Evolutionary conservation across 2,113 vertebrate genomes (phyloP).

Genomic region (Macrotus californicus): DNA sequence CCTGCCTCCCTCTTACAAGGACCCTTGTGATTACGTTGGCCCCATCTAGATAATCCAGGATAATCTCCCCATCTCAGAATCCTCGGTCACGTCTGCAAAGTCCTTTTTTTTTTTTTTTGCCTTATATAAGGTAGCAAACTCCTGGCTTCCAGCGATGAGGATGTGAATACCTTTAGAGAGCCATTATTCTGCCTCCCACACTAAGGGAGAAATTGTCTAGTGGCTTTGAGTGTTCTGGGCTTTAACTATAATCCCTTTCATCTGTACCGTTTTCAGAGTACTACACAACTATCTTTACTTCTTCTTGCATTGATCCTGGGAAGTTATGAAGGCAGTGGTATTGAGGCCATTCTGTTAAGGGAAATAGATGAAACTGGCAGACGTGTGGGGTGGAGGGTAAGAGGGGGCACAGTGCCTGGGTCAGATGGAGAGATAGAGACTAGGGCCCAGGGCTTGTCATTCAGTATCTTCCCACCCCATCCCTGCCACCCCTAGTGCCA

Average conservation of each 20-base stretch:
- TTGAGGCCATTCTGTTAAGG: not conserved
- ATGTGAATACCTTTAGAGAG: not conserved
- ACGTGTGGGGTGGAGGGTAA: too few species aligned
- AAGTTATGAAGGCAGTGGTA: not conserved
- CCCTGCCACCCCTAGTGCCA: not conserved
- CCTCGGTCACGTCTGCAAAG: not conserved
- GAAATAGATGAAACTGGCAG: not conserved
- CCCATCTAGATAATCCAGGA: not conserved
- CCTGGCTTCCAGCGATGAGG: not conserved
- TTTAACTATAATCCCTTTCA: constrained; percentile 3
- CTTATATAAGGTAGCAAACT: not conserved
- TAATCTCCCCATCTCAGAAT: not conserved
- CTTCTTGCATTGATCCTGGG: not conserved
- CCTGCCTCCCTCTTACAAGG: not conserved
- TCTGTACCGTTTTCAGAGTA: not conserved
- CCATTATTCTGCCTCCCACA: not conserved
- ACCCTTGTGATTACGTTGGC: not conserved
- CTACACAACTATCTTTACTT: not conserved
- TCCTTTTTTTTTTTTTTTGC: not conserved
- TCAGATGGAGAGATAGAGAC: not conserved
- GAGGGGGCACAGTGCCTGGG: not conserved
- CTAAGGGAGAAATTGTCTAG: not conserved
- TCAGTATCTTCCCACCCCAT: not conserved
- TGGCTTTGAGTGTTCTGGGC: not conserved
- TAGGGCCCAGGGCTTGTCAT: not conserved